A percentile compares a stretch with the other conserved stretches of the same genome.
Conservation (phyloP, 2,113 vertebrate genomes). For the Indri indri region DNA sequence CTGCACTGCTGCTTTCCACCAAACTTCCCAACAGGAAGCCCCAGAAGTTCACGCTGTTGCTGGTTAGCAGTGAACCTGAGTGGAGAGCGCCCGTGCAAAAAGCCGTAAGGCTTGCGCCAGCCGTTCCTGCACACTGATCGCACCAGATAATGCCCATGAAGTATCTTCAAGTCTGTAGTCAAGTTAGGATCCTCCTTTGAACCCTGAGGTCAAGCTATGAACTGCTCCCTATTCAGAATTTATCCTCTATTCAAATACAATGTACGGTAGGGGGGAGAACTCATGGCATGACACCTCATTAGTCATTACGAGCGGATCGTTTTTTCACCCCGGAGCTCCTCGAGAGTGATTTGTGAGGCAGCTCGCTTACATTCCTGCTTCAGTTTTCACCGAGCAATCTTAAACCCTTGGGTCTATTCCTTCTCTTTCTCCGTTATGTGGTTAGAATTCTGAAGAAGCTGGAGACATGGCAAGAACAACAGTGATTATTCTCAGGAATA, state of each 20-base stretch:
- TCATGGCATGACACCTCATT: conserved; percentile 68
- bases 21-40: not conserved
- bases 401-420: not conserved
- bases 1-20: conserved; percentile 53
- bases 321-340: conserved; percentile 70
- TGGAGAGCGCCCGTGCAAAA: not conserved
- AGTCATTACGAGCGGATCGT: conserved; percentile 63
- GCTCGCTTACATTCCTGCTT: conserved; percentile 1
- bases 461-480: not conserved
- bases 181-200: not conserved
- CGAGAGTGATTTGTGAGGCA: conserved; percentile 71
- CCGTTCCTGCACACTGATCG: not conserved
- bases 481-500: not conserved
- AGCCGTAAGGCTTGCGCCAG: not conserved
- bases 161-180: not conserved
- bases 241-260: conserved; percentile 71
- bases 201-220: conserved; percentile 55
- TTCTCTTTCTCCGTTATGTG: not conserved
- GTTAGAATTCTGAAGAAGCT: not conserved
- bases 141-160: not conserved
- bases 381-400: not conserved
- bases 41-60: not conserved
- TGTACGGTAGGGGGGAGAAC: conserved; percentile 67
- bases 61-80: not conserved
- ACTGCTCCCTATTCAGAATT: conserved; percentile 64